Evolutionary conservation across 1,140 invertebrate genomes (phyloP).

Genomic region (Scaptomyza pallida): DNA sequence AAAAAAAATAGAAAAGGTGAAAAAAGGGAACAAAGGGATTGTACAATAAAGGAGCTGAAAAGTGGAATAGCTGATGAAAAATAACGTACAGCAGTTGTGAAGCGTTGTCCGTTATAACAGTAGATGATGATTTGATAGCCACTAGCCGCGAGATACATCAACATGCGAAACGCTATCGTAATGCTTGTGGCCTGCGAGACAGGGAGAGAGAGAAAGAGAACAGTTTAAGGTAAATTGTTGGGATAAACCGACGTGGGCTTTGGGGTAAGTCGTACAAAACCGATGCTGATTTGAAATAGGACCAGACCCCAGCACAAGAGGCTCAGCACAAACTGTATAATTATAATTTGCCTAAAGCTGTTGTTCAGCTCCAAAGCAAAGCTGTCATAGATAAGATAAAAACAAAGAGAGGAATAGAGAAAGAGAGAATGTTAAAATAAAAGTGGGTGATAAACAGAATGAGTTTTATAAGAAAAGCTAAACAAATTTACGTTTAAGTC

Average conservation of each 20-base stretch:
- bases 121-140: constrained; percentile 76
- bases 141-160: constrained; percentile 64
- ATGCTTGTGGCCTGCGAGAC: constrained; percentile 48
- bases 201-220: too few species aligned
- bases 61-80: not conserved
- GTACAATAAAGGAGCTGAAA: constrained; percentile 1
- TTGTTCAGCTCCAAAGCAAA: constrained; percentile 57
- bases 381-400: constrained; percentile 20
- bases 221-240: not conserved
- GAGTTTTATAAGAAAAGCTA: too few species aligned
- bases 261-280: constrained; percentile 44
- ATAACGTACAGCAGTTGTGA: constrained; percentile 59
- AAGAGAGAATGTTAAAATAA: not conserved
- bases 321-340: constrained; percentile 71
- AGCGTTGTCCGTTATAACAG: constrained; percentile 74
- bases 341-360: constrained; percentile 60
- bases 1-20: constrained; percentile 4
- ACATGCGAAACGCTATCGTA: constrained; percentile 61
- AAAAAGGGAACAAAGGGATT: constrained; percentile 6
- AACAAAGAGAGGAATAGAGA: not conserved
- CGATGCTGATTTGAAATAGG: constrained; percentile 72
- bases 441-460: not conserved
- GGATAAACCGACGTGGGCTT: not conserved
- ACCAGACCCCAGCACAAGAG: constrained; percentile 67
- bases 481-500: too few species aligned